Base-by-base conservation (phyloP, 2,888 invertebrate species). In the Dolomedes plantarius region DNA sequence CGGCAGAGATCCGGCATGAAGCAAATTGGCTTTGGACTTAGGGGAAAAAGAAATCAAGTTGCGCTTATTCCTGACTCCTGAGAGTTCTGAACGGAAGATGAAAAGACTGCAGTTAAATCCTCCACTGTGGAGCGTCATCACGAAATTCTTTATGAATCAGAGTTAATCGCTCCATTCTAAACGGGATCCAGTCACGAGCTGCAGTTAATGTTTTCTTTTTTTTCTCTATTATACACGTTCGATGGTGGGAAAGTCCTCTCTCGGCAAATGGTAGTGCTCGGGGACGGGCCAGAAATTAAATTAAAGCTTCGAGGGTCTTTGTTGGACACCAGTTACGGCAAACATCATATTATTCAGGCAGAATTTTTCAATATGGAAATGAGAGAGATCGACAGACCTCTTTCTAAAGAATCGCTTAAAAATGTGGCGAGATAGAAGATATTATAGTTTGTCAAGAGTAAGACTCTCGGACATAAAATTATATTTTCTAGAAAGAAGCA, bases 141-240 rank as follows among this genome's bases (percentile, higher is more conserved):
- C 80, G 73, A 73, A 80, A 73, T 73, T 32, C 65, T n/a, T 46
- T 56, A 73, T 80, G 80, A 80, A 80, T 80, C 80, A 80, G 73
- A 73, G 31, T 73, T 80, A 80, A 80, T 80, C 80, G 73, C 41
- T 39, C 23, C 56, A 6, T 56, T 56, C 56, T 56, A 23, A 56
- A 56, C 19, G 56, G 11, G 56, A 23, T 56, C 56, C 56, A 56
- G 56, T 56, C 56, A 56, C 56, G 56, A 56, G 56, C 23, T 56
- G 56, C 19, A 56, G 56, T 56, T 19, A 19, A 2, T 23, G 1
- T 23, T 56, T 56, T 23, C 56, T 56, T 23, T 46, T 46, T 46
- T 5, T 23, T 23, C 56, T 19, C 23, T 23, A 36, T 23, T 23
- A 6, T 11, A 16, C 64, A 62, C 71, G 64, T 64, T 29, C 46